Evolutionary conservation across 2,797 vertebrate genomes (phyloP).

Genomic region (Champsocephalus esox): DNA sequence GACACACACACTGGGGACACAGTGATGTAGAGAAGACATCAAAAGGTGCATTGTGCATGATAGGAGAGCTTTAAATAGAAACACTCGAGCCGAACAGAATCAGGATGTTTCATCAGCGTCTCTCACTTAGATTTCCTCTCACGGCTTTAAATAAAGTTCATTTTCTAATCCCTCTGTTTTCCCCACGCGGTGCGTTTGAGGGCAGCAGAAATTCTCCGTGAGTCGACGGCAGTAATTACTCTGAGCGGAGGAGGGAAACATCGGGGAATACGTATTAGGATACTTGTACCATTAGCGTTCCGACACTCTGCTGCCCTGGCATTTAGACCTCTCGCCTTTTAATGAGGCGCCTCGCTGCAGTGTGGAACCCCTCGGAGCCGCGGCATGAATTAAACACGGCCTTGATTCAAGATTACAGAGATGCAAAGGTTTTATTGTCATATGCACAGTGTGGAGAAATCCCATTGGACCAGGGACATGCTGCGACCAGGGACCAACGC

Average conservation of each 20-base stretch:
- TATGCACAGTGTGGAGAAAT: too few relatives aligned
- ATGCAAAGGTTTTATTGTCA: too few relatives aligned
- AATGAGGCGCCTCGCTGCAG: conserved; percentile 34
- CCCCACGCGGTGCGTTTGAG: not conserved
- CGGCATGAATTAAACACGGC: conserved; percentile 55
- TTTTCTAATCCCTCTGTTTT: not conserved
- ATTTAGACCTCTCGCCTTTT: conserved; percentile 55
- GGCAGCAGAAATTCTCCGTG: not conserved
- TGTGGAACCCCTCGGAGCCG: conserved; percentile 9
- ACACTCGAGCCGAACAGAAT: too few relatives aligned
- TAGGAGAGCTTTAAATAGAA: too few relatives aligned
- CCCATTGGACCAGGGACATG: too few relatives aligned
- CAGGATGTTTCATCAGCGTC: too few relatives aligned
- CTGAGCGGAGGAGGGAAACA: not conserved
- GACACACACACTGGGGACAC: too few relatives aligned
- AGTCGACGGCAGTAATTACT: conserved; percentile 38
- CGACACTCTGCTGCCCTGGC: conserved; percentile 51
- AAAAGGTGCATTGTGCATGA: too few relatives aligned
- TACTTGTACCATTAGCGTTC: conserved; percentile 47
- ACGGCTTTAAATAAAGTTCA: not conserved
- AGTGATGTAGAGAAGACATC: too few relatives aligned
- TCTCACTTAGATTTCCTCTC: not conserved
- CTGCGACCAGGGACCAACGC: too few relatives aligned
- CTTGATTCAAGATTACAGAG: conserved; percentile 30
- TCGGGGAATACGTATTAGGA: conserved; percentile 48